These are phyloP conservation scores for Linyphia triangularis DNA, from an alignment of 2,888 invertebrate genomes.

Conservation along the genomic window DNA sequence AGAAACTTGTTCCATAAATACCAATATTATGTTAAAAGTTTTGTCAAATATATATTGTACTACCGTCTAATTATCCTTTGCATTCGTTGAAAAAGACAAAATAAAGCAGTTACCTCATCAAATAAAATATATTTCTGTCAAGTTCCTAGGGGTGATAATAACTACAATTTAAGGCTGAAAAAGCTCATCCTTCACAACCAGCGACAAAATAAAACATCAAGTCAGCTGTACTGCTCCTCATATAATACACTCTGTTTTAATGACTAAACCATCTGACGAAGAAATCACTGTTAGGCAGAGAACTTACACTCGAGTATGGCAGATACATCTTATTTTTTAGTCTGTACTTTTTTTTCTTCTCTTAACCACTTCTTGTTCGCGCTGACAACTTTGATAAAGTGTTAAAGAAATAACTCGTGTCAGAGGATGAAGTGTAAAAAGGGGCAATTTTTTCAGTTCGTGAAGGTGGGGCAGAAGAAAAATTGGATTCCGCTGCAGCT, in stretches of 20 bases:
- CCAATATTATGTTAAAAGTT: too few relatives aligned
- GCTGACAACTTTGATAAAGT: conserved; percentile 54
- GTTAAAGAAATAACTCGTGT: conserved; percentile 48
- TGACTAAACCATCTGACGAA: conserved; percentile 31
- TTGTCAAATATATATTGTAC: too few relatives aligned
- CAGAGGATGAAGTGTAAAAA: conserved; percentile 14
- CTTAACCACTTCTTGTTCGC: not conserved
- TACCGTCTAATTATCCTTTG: too few relatives aligned
- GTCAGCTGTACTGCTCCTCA: not conserved
- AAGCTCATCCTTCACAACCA: not conserved
- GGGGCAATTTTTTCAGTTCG: not conserved
- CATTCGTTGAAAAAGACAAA: too few relatives aligned
- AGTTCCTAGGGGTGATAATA: too few relatives aligned
- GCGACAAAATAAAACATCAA: not conserved
- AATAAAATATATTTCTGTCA: too few relatives aligned
- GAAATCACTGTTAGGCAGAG: not conserved
- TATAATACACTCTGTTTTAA: not conserved
- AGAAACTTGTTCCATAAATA: too few relatives aligned
- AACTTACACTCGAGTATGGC: not conserved
- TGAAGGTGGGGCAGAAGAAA: not conserved
- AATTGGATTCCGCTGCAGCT: not conserved
- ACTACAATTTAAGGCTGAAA: not conserved
- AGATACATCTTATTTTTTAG: not conserved
- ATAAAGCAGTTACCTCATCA: too few relatives aligned
- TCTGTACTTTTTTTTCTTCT: conserved; percentile 2